A percentile compares a stretch with the other conserved stretches of the same genome.
phyloP scores from a whole-genome alignment of 2,888 invertebrate genomes.

The Agonopterix heracliana region DNA sequence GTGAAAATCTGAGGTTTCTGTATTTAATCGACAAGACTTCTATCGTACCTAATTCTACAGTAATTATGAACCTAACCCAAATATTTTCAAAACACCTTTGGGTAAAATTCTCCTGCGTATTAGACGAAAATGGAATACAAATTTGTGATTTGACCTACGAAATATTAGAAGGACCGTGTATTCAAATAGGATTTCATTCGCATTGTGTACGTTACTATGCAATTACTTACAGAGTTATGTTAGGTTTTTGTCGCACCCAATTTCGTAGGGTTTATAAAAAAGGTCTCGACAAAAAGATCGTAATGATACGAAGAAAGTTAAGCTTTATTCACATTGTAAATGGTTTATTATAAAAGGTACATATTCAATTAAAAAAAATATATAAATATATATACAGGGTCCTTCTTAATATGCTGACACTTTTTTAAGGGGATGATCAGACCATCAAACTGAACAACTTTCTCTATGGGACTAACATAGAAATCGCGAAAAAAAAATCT shows the following conservation, averaged over 20 bases:
- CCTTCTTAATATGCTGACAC: background rate
- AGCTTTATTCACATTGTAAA: background rate
- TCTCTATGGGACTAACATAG: background rate
- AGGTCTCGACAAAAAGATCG: conserved; percentile 23
- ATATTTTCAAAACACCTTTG: too few relatives aligned
- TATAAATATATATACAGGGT: background rate
- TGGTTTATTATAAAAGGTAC: background rate
- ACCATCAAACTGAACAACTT: background rate
- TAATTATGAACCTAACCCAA: too few relatives aligned
- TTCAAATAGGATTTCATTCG: background rate
- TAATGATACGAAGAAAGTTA: conserved; percentile 17
- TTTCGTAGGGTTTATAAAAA: conserved; percentile 15
- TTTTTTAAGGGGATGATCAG: background rate
- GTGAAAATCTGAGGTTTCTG: too few relatives aligned
- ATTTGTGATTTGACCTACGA: too few relatives aligned
- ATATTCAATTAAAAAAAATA: background rate
- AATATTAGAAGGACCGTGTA: background rate
- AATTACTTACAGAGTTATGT: background rate
- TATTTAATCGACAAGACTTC: too few relatives aligned
- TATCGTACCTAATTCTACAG: too few relatives aligned
- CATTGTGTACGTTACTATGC: background rate
- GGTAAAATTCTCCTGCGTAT: too few relatives aligned
- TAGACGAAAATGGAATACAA: too few relatives aligned
- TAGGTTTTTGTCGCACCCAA: conserved; percentile 20
- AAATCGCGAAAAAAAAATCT: too few relatives aligned